A percentile compares a stretch with the other conserved stretches of the same genome.
phyloP scores from a whole-genome alignment of 2,113 vertebrate species.

The Colistium nudipinnis region DNA sequence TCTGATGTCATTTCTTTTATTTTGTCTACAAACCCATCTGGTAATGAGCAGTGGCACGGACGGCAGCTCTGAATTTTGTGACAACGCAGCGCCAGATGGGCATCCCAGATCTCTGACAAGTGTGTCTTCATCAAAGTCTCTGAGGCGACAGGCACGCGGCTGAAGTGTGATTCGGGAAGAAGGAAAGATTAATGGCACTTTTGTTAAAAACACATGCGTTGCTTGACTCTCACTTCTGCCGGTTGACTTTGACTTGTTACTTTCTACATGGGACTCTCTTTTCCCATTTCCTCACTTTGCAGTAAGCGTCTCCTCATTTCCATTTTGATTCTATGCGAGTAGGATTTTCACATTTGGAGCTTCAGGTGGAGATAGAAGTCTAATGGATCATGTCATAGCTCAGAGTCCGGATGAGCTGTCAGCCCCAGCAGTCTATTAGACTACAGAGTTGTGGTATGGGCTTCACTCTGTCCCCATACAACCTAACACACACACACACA shows the following conservation, averaged over 20 bases:
- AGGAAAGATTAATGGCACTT: slow-evolving; percentile 48
- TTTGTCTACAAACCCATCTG: slow-evolving; percentile 48
- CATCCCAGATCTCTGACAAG: slow-evolving; percentile 56
- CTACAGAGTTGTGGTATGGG: slow-evolving; percentile 7
- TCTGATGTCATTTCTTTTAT: slow-evolving; percentile 38
- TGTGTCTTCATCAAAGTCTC: slow-evolving; percentile 69
- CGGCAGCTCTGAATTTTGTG: slow-evolving; percentile 49
- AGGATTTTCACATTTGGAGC: slow-evolving; percentile 46
- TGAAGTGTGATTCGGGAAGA: slow-evolving; percentile 51
- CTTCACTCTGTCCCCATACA: slow-evolving; percentile 15
- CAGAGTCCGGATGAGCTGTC: slow-evolving; percentile 26
- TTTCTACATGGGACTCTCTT: not conserved
- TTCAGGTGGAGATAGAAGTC: slow-evolving; percentile 9
- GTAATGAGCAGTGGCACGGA: slow-evolving; percentile 65
- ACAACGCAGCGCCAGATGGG: slow-evolving; percentile 57
- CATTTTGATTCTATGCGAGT: slow-evolving; percentile 47
- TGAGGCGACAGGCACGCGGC: slow-evolving; percentile 26
- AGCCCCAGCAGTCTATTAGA: slow-evolving; percentile 31
- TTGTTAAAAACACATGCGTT: slow-evolving; percentile 38
- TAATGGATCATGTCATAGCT: slow-evolving; percentile 2
- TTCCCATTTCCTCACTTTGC: slow-evolving; percentile 28
- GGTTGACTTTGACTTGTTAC: not conserved
- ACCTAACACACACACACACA: slow-evolving; percentile 10
- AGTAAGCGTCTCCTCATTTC: slow-evolving; percentile 21
- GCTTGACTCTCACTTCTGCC: not conserved